A percentile compares a stretch with the other conserved stretches of the same genome.
Evolutionary conservation across 2,113 vertebrate genomes (phyloP).

Genomic region (Microcebus murinus): DNA sequence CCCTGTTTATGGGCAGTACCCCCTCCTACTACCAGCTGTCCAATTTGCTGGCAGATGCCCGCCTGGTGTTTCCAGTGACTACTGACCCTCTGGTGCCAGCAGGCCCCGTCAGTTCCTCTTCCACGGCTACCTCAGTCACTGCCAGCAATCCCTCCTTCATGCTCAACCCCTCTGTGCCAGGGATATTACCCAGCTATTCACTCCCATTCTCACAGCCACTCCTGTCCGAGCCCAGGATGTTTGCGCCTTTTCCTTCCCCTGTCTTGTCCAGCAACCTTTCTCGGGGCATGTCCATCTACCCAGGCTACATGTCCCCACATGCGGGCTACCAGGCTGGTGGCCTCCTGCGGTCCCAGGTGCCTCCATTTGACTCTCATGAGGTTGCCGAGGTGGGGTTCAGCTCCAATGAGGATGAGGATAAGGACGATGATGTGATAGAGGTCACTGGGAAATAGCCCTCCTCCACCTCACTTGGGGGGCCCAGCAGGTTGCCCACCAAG

Average conservation of each 20-base stretch:
- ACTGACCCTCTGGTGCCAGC: conserved; percentile 91
- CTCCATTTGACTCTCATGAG: conserved; percentile 90
- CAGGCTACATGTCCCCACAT: conserved; percentile 90
- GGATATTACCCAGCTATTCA: conserved; percentile 93
- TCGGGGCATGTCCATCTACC: conserved; percentile 89
- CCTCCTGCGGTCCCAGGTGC: conserved; percentile 93
- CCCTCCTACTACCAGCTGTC: conserved; percentile 94
- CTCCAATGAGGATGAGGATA: conserved; percentile 97
- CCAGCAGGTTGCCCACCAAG: conserved; percentile 36
- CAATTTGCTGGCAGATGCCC: conserved; percentile 94
- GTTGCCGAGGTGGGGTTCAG: conserved; percentile 93
- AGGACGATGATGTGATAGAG: conserved; percentile 98
- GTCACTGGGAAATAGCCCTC: conserved; percentile 94
- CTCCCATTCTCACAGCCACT: conserved; percentile 95
- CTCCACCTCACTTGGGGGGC: conserved; percentile 52
- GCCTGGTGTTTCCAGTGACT: conserved; percentile 94
- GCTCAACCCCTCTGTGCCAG: conserved; percentile 94
- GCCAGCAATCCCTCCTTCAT: conserved; percentile 93
- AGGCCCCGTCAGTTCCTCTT: conserved; percentile 90
- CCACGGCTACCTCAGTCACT: conserved; percentile 91
- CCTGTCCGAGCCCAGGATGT: conserved; percentile 93
- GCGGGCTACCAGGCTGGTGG: conserved; percentile 92
- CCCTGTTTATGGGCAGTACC: conserved; percentile 91
- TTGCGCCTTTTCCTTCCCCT: conserved; percentile 89
- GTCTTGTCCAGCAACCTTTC: conserved; percentile 90